Percentiles rank a stretch among this genome's conserved stretches.
These are phyloP conservation scores for Formica selysi DNA, from an alignment of 1,140 invertebrate species.

Conservation along the genomic window DNA sequence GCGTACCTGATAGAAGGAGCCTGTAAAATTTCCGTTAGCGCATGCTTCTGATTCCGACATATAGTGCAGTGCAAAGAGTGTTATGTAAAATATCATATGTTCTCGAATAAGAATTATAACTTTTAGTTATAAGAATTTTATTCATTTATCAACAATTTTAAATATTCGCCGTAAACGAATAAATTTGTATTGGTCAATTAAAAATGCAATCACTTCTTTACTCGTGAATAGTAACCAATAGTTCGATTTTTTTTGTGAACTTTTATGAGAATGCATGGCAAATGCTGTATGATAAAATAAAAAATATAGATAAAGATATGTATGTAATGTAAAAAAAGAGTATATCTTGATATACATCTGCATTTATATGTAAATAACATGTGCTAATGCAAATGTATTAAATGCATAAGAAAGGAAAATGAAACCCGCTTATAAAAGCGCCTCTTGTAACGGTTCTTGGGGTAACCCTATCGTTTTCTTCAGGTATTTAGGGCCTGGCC, in stretches of 20 bases:
- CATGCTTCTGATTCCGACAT: neutral
- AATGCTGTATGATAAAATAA: neutral
- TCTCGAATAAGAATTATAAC: neutral
- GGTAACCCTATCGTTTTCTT: neutral
- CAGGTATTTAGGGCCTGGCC: neutral
- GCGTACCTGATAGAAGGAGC: constrained; percentile 75
- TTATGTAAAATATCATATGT: neutral
- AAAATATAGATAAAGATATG: neutral
- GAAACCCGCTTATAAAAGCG: neutral
- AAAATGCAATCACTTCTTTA: neutral
- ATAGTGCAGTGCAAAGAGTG: neutral
- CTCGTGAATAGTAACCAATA: neutral
- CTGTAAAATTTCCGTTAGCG: constrained; percentile 81
- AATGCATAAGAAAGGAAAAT: neutral
- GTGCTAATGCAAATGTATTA: neutral
- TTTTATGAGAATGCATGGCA: neutral
- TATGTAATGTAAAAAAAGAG: neutral
- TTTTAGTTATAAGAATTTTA: neutral
- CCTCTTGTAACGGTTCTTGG: neutral
- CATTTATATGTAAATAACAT: constrained; percentile 8
- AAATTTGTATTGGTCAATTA: neutral
- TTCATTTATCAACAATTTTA: neutral
- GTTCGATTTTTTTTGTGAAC: neutral
- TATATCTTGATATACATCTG: neutral
- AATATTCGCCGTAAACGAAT: neutral